These are phyloP conservation scores for Meandrina meandrites DNA, from an alignment of 92 coral and sea anemone species.

Conservation along the genomic window DNA sequence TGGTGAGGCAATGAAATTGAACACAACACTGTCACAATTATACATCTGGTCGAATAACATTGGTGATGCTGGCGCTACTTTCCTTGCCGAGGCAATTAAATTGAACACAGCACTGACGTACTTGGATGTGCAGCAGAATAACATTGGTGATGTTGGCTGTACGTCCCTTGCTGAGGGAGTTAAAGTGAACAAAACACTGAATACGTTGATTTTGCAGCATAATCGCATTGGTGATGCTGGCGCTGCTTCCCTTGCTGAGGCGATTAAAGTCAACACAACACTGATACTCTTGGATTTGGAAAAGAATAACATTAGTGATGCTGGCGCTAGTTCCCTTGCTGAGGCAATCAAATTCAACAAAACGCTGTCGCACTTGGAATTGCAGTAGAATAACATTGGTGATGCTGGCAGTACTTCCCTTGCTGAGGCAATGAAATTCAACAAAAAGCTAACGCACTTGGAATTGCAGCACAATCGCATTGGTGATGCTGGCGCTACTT, in stretches of 20 bases:
- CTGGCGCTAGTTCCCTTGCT: too few species aligned
- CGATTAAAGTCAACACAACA: too few species aligned
- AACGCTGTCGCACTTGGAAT: background rate
- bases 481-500: too few species aligned
- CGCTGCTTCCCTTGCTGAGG: too few species aligned
- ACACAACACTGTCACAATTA: background rate
- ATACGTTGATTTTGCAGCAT: background rate
- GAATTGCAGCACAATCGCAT: too few species aligned
- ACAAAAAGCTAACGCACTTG: background rate
- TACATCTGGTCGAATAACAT: background rate
- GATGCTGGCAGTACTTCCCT: too few species aligned
- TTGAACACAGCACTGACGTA: background rate
- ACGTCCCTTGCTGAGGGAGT: background rate
- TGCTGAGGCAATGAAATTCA: background rate
- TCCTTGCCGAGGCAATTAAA: background rate
- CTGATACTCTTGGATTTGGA: too few species aligned
- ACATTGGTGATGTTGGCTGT: background rate
- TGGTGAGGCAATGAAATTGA: background rate
- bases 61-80: background rate
- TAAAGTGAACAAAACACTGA: background rate
- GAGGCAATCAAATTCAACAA: background rate
- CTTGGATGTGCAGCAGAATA: background rate
- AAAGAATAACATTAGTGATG: background rate
- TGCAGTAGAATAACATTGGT: background rate
- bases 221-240: too few species aligned